Base-by-base conservation (phyloP, 1,140 invertebrate species). In the Batillaria attramentaria region DNA sequence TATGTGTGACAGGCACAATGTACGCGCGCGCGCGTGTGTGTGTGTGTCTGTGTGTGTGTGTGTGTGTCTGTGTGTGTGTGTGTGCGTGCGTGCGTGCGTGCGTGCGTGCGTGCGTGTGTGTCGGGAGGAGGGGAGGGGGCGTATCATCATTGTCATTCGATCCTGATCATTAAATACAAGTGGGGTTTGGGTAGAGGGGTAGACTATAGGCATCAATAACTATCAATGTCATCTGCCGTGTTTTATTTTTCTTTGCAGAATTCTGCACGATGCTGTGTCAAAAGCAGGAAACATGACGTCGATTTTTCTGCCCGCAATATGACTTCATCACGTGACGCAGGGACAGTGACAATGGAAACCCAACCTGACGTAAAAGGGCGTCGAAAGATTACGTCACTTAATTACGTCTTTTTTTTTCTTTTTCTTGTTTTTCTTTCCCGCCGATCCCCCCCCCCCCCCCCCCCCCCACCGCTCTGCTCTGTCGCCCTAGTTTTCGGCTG, bases 1-100 rank as follows among this genome's bases (percentile, higher is more conserved):
- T n/a, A 60, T n/a, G 54, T 28, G 4, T 3, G 5, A 60, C 5
- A 60, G 5, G 54, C 54, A 60, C 4, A 20, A 20, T n/a, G 62
- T 65, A 6, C 37, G 62, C 37, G 10, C 37, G 28, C 37, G 62
- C 37, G 13, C 37, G 62, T 65, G 13, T 65, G 62, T 65, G 13
- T 65, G 62, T 65, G 13, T 65, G 62, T 65, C 28, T 65, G 62
- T 60, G 57, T 60, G 57, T n/a, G 57, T 60, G 57, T 60, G 57
- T 60, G 57, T 60, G 6, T 60, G 57, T 24, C 24, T n/a, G 57
- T 60, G 57, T 60, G 57, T n/a, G 57, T 60, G 57, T 60, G 57
- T 60, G 57, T 60, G 57, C 31, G 57, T 60, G 57, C 31, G 57
- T n/a, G 57, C 31, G 57, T 60, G 57, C 24, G 57, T 60, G 57